phyloP scores from a whole-genome alignment of 2,888 invertebrate genomes.

The Nomada ruficornis region DNA sequence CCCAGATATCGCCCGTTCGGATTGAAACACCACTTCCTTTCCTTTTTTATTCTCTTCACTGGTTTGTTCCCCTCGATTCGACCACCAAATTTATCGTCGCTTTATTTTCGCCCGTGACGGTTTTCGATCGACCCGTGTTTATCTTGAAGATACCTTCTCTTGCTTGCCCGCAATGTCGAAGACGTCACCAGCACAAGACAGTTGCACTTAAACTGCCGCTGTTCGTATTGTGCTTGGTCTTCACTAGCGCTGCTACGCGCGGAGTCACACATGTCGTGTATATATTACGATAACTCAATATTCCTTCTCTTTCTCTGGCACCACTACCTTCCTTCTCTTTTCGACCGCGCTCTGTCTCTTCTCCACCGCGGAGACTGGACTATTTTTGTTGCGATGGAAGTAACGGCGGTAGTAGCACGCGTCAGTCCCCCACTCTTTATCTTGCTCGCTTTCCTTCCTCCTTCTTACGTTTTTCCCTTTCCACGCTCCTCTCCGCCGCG shows the following conservation, averaged over 20 bases:
- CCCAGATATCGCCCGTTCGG: background rate
- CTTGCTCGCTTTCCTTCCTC: slow-evolving; percentile 60
- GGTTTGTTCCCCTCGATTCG: slow-evolving; percentile 1
- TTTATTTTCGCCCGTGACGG: slow-evolving; percentile 26
- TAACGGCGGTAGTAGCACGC: slow-evolving; percentile 67
- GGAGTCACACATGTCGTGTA: slow-evolving; percentile 46
- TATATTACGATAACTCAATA: slow-evolving; percentile 50
- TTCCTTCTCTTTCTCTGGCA: slow-evolving; percentile 32
- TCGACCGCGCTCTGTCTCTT: slow-evolving; percentile 16
- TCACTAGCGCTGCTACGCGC: slow-evolving; percentile 18
- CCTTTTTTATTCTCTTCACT: background rate
- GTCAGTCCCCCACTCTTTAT: slow-evolving; percentile 65
- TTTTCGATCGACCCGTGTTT: slow-evolving; percentile 24
- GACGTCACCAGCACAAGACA: slow-evolving; percentile 33
- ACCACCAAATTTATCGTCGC: slow-evolving; percentile 22
- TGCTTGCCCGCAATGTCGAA: background rate
- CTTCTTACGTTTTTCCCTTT: slow-evolving; percentile 52
- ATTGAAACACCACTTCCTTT: slow-evolving; percentile 12
- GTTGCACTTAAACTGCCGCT: slow-evolving; percentile 44
- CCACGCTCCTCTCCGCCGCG: slow-evolving; percentile 35
- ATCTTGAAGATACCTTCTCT: slow-evolving; percentile 17
- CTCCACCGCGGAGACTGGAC: slow-evolving; percentile 53
- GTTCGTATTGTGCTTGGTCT: slow-evolving; percentile 44
- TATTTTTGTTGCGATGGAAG: slow-evolving; percentile 72
- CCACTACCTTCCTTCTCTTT: slow-evolving; percentile 29